Evolutionary conservation across 2,888 invertebrate species (phyloP).

Genomic region (Drosophila neoperkinsi): DNA sequence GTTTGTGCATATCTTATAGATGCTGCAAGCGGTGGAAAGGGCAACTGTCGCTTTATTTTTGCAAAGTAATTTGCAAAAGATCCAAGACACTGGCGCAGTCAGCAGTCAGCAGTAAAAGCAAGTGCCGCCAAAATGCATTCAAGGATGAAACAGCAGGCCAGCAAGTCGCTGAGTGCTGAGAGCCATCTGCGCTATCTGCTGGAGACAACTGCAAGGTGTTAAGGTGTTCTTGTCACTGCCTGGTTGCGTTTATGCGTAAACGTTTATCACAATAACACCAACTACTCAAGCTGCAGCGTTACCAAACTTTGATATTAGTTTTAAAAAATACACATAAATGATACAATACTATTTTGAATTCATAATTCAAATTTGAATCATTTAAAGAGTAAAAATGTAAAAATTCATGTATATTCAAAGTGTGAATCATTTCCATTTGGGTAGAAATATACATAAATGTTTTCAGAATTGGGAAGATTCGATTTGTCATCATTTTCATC

Average conservation of each 20-base stretch:
- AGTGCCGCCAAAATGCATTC: constrained; percentile 78
- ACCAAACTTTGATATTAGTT: neutral
- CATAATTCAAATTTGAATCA: neutral
- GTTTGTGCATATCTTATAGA: constrained; percentile 58
- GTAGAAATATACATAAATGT: neutral
- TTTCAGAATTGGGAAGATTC: neutral
- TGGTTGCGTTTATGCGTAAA: constrained; percentile 55
- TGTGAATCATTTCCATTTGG: neutral
- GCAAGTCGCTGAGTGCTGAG: constrained; percentile 20
- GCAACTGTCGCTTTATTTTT: constrained; percentile 74
- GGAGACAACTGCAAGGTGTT: constrained; percentile 64
- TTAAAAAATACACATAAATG: neutral
- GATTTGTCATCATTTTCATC: neutral
- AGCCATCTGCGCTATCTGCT: constrained; percentile 25
- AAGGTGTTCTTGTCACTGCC: constrained; percentile 63
- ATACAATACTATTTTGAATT: neutral
- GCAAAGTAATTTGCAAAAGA: constrained; percentile 82
- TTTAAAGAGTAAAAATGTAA: neutral
- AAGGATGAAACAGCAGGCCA: constrained; percentile 69
- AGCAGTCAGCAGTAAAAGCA: constrained; percentile 50
- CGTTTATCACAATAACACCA: constrained; percentile 24
- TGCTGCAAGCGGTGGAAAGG: constrained; percentile 24
- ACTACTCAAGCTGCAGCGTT: neutral
- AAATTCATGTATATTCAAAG: neutral
- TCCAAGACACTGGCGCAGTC: constrained; percentile 51